Base-by-base conservation (phyloP, 2,888 invertebrate genomes). In the Aphidoletes aphidimyza region DNA sequence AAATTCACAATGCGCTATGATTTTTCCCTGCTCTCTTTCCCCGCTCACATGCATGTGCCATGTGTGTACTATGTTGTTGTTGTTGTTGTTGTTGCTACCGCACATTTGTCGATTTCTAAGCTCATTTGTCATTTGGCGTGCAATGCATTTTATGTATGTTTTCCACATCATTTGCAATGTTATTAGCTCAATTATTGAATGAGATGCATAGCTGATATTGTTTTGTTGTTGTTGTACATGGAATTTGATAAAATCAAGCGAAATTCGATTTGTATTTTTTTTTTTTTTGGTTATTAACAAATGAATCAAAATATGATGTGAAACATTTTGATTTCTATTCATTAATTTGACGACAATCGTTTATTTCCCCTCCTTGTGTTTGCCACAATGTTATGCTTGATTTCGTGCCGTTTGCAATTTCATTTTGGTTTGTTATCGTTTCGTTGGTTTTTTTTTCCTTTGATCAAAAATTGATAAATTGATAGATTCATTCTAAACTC, bases 81-180 rank as follows among this genome's bases (percentile, higher is more conserved):
- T n/a, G n/a, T n/a, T 54, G 22, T 11, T 54, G 1, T 54, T 54
- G n/a, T 54, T 22, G n/a, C 11, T 6, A 22, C 54, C 69, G 30
- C 30, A 69, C 30, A 69, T 69, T 69, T 30, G 30, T 69, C 69
- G 69, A 69, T 69, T 69, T 30, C 69, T 69, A 30, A 69, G 69
- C 69, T 69, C 69, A 69, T 69, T 69, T 69, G 69, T 69, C 69
- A 69, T 69, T 69, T 69, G 26, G 54, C 14, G 30, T 69, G 69
- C 69, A 69, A 30, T 69, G 69, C 26, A 69, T 37, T 69, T 81
- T 37, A 36, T 81, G 37, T 37, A 3, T n/a, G 81, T 81, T 37
- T 81, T 81, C 37, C 37, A 36, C 37, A n/a, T 81, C 81, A 37
- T 36, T 36, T 81, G 81, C 81, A 37, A 2, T 37, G 22, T 37